phyloP scores from a whole-genome alignment of 1,140 invertebrate genomes.

The roundworm (Caenorhabditis elegans) region WBcel235 BX284604.4:14095001-14095500 shows the following conservation, averaged over 20 bases:
- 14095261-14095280: slow-evolving; percentile 66
- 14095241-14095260: slow-evolving; percentile 57
- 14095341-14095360: slow-evolving; percentile 65
- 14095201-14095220: slow-evolving; percentile 66
- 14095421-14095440: slow-evolving; percentile 65
- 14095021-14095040: slow-evolving; percentile 67
- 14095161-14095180: slow-evolving; percentile 66
- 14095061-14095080: slow-evolving; percentile 64
- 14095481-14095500: slow-evolving; percentile 60
- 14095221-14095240: slow-evolving; percentile 65
- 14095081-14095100: slow-evolving; percentile 63
- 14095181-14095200: slow-evolving; percentile 67
- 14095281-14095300: slow-evolving; percentile 66
- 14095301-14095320: slow-evolving; percentile 63
- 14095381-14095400: slow-evolving; percentile 66
- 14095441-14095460: slow-evolving; percentile 64
- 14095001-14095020: slow-evolving; percentile 61
- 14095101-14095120: slow-evolving; percentile 64
- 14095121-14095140: slow-evolving; percentile 66
- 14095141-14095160: slow-evolving; percentile 66
- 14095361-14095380: slow-evolving; percentile 64
- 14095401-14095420: slow-evolving; percentile 66
- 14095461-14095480: slow-evolving; percentile 66
- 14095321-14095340: slow-evolving; percentile 64
- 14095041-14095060: slow-evolving; percentile 63